phyloP scores from a whole-genome alignment of 2,113 vertebrate genomes.

The Lethenteron camtschaticum region DNA sequence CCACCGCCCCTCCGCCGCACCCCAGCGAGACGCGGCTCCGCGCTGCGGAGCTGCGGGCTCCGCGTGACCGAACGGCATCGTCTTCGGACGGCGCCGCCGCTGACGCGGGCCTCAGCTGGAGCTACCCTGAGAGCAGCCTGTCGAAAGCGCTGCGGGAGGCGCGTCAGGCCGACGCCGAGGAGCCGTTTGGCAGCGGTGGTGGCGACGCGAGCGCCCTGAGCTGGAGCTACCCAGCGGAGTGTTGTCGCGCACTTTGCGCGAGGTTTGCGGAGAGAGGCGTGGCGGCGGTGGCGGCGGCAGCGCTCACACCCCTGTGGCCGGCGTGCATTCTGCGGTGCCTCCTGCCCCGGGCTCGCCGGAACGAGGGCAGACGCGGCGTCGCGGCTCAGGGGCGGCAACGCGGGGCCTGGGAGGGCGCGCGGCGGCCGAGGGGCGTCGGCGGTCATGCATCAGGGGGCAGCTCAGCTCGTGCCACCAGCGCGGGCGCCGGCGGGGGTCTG shows the following conservation, averaged over 20 bases:
- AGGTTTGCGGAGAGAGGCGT: not conserved
- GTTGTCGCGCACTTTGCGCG: not conserved
- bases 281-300: not conserved
- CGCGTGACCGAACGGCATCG: not conserved
- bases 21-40: not conserved
- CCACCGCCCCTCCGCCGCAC: not conserved
- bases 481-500: not conserved
- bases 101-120: not conserved
- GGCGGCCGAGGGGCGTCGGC: not conserved
- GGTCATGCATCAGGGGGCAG: not conserved
- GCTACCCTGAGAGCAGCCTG: not conserved
- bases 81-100: not conserved
- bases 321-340: not conserved
- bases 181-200: not conserved
- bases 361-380: not conserved
- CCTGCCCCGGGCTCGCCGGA: not conserved
- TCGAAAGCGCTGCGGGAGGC: slow-evolving; percentile 2
- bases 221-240: not conserved
- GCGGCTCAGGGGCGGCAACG: not conserved
- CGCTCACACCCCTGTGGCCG: not conserved
- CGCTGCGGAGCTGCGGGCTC: not conserved
- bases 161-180: not conserved
- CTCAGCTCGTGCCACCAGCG: not conserved
- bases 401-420: not conserved
- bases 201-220: not conserved